Percentiles rank a stretch among this genome's conserved stretches.
Conservation (phyloP, 2,888 invertebrate species). For the Leptinotarsa juncta region DNA sequence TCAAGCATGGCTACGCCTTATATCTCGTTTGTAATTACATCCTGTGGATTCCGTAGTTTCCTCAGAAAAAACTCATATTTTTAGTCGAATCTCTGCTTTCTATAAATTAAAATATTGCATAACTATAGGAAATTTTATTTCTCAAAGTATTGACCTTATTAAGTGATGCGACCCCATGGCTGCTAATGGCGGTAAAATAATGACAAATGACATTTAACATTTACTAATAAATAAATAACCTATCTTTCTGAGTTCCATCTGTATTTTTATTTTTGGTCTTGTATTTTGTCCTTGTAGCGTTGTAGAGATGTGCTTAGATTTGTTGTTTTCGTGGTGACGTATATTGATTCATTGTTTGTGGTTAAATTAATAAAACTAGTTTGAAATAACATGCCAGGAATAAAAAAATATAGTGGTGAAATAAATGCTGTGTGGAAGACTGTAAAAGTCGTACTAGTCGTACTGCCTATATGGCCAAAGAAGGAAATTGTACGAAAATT, state of each 20-base stretch:
- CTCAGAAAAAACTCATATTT: too few species aligned
- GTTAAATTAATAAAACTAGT: neutral
- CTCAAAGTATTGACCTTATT: too few species aligned
- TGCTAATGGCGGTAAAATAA: neutral
- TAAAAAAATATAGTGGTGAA: slow-evolving; percentile 4
- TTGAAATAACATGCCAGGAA: slow-evolving; percentile 9
- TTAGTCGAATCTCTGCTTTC: too few species aligned
- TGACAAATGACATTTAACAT: neutral
- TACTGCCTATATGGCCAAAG: neutral
- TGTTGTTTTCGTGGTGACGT: neutral
- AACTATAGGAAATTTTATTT: too few species aligned
- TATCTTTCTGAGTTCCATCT: too few species aligned
- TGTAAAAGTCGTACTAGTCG: neutral
- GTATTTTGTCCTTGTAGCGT: neutral
- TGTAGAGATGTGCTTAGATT: neutral
- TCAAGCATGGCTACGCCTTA: too few species aligned
- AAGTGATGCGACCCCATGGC: neutral
- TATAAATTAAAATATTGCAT: too few species aligned
- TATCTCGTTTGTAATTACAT: too few species aligned
- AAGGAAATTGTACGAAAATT: neutral
- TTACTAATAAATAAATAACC: neutral
- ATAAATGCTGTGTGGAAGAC: neutral
- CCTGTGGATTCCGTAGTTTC: too few species aligned
- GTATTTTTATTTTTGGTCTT: slow-evolving; percentile 1
- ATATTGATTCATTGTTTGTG: slow-evolving; percentile 1